phyloP scores from a whole-genome alignment of 1,140 invertebrate species.

The Achatina immaculata region DNA sequence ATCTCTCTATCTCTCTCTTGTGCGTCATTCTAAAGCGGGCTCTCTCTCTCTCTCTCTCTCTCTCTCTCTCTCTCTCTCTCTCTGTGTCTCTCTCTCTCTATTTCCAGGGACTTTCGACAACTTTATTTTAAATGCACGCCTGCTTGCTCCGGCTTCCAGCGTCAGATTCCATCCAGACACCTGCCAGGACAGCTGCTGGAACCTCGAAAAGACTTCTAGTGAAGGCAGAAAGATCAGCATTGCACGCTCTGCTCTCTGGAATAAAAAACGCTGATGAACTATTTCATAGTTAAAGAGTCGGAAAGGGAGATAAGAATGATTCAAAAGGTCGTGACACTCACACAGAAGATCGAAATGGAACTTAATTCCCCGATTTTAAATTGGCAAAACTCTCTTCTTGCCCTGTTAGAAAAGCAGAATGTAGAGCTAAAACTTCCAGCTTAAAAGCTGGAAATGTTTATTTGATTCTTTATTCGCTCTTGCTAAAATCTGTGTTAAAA shows the following conservation, averaged over 20 bases:
- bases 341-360: not conserved
- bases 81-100: too few relatives aligned
- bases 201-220: not conserved
- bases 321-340: not conserved
- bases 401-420: not conserved
- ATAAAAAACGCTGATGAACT: not conserved
- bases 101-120: too few relatives aligned
- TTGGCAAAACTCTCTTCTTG: not conserved
- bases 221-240: not conserved
- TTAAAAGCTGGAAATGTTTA: slow-evolving; percentile 9
- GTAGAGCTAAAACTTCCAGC: not conserved
- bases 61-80: too few relatives aligned
- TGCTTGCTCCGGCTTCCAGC: not conserved
- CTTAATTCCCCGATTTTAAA: not conserved
- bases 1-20: too few relatives aligned
- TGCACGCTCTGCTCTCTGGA: not conserved
- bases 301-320: slow-evolving; percentile 1
- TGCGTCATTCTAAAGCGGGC: too few relatives aligned
- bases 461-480: not conserved
- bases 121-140: not conserved
- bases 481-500: not conserved
- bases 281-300: not conserved
- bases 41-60: too few relatives aligned
- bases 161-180: not conserved
- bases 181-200: not conserved